phyloP scores from a whole-genome alignment of 2,797 vertebrate species.

The Alca torda region DNA sequence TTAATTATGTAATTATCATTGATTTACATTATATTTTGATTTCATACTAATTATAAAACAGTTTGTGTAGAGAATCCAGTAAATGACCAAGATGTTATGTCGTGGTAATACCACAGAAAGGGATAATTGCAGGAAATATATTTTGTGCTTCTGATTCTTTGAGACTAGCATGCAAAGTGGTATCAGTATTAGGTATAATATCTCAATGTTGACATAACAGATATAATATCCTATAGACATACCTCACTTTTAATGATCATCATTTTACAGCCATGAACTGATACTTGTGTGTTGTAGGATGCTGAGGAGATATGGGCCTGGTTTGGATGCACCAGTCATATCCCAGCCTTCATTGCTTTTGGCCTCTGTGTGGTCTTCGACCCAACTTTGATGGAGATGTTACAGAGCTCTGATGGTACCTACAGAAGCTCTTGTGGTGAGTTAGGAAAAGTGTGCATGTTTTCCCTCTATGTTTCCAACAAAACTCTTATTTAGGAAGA shows the following conservation, averaged over 20 bases:
- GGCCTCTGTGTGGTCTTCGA: not conserved
- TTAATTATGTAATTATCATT: not conserved
- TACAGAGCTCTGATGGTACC: not conserved
- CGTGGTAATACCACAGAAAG: not conserved
- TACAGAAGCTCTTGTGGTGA: not conserved
- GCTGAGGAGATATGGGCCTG: not conserved
- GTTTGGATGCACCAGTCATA: not conserved
- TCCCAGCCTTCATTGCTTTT: not conserved
- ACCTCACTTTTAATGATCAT: not conserved
- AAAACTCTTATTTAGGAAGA: not conserved
- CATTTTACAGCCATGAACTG: not conserved
- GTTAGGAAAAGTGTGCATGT: not conserved
- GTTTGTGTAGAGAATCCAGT: not conserved
- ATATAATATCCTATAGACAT: not conserved
- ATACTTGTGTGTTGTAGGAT: not conserved
- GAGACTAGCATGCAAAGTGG: not conserved
- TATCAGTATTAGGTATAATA: not conserved
- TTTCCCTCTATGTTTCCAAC: not conserved
- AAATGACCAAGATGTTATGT: not conserved
- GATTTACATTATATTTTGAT: not conserved
- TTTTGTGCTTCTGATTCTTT: not conserved
- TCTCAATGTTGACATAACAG: not conserved
- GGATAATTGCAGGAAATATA: not conserved
- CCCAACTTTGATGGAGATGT: not conserved
- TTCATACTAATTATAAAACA: not conserved